These are phyloP conservation scores for Podarcis cretensis DNA, from an alignment of 2,113 vertebrate genomes.

Conservation along the genomic window DNA sequence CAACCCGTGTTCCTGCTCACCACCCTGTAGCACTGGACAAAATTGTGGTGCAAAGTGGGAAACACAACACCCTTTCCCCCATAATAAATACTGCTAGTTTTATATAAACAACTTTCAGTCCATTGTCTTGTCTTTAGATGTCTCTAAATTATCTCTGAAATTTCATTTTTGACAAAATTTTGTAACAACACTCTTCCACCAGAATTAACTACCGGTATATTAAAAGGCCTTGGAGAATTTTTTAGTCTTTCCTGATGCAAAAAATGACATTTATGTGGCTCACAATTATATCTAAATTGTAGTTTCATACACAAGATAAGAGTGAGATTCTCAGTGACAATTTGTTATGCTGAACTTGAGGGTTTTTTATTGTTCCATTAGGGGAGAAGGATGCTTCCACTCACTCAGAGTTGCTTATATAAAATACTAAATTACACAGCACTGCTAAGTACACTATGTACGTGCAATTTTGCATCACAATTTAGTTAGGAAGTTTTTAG, in stretches of 20 bases:
- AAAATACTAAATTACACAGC: background rate
- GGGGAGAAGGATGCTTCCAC: background rate
- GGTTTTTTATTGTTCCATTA: background rate
- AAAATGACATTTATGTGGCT: background rate
- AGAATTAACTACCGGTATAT: background rate
- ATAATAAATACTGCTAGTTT: background rate
- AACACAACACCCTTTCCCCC: background rate
- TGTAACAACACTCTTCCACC: background rate
- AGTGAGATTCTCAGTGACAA: background rate
- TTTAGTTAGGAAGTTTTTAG: background rate
- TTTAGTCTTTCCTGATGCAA: background rate
- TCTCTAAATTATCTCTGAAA: background rate
- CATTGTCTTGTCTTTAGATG: background rate
- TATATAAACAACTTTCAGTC: background rate
- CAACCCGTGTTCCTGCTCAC: background rate
- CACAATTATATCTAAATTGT: background rate
- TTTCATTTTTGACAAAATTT: background rate
- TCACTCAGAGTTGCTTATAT: background rate
- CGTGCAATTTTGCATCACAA: conserved; percentile 9
- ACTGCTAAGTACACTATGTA: background rate
- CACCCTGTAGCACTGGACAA: background rate
- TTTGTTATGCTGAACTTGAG: background rate
- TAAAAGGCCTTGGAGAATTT: background rate
- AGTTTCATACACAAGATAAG: background rate
- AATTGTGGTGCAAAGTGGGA: background rate